Conservation (phyloP, 2,113 vertebrate genomes). For the Lethenteron reissneri region DNA sequence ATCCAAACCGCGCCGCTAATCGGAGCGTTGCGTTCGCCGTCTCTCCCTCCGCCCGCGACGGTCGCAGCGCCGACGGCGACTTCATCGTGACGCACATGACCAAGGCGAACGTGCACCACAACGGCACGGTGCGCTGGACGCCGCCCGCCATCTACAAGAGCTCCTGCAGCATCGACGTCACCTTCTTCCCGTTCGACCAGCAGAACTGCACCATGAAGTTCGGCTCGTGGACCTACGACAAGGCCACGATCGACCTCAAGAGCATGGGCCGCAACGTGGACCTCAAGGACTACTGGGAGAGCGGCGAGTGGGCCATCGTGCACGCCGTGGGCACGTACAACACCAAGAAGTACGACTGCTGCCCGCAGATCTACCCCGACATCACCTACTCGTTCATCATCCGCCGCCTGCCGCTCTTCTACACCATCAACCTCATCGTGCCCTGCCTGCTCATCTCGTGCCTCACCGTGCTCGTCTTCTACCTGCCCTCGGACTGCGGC, state of each 20-base stretch:
- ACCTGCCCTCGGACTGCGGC: constrained; percentile 72
- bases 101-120: constrained; percentile 62
- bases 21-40: no score
- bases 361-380: constrained; percentile 74
- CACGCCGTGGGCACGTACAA: constrained; percentile 62
- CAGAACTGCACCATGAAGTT: constrained; percentile 99
- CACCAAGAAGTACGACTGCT: constrained; percentile 88
- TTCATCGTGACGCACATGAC: constrained; percentile 91
- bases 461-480: constrained; percentile 78
- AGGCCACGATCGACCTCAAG: constrained; percentile 88
- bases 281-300: constrained; percentile 92
- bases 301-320: constrained; percentile 85
- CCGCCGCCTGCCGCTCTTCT: constrained; percentile 70
- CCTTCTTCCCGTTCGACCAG: constrained; percentile 96
- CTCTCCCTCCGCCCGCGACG: background rate
- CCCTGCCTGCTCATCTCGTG: constrained; percentile 86
- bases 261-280: constrained; percentile 55
- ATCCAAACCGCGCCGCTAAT: no score
- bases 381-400: constrained; percentile 82
- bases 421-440: constrained; percentile 89
- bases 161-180: constrained; percentile 97
- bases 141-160: constrained; percentile 96
- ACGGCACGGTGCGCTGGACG: constrained; percentile 54
- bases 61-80: constrained; percentile 56
- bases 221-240: constrained; percentile 89